Evolutionary conservation across 2,888 invertebrate species (phyloP).

Genomic region (Phrixothrix hirtus): DNA sequence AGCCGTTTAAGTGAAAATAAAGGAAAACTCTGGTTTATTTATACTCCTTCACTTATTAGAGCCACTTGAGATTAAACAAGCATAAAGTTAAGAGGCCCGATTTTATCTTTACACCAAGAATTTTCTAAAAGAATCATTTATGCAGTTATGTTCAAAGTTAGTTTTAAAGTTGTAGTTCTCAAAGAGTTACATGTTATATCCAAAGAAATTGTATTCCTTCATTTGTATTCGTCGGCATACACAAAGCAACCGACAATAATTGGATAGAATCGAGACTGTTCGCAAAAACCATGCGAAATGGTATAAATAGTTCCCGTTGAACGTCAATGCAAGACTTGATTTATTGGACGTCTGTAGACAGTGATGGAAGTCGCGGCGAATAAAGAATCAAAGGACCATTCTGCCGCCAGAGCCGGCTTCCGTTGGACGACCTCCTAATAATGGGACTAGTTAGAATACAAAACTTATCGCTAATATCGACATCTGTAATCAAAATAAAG

Average conservation of each 20-base stretch:
- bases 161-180: conserved; percentile 11
- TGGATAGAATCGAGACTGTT: conserved; percentile 46
- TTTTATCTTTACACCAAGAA: too few species aligned
- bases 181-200: conserved; percentile 29
- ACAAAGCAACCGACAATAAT: conserved; percentile 49
- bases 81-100: too few species aligned
- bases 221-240: conserved; percentile 41
- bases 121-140: conserved; percentile 14
- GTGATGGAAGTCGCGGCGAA: conserved; percentile 56
- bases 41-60: too few species aligned
- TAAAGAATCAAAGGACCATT: conserved; percentile 53
- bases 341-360: conserved; percentile 54
- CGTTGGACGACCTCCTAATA: conserved; percentile 42
- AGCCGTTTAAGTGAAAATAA: too few species aligned
- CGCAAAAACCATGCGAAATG: conserved; percentile 47
- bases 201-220: conserved; percentile 39
- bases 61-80: too few species aligned
- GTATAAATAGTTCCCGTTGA: conserved; percentile 52
- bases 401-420: conserved; percentile 43
- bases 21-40: too few species aligned
- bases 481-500: conserved; percentile 46
- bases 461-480: conserved; percentile 46
- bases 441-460: conserved; percentile 40
- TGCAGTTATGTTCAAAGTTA: conserved; percentile 18
- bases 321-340: conserved; percentile 50